Conservation (phyloP, 1,140 invertebrate genomes). For the Lordiphosa mommai region DNA sequence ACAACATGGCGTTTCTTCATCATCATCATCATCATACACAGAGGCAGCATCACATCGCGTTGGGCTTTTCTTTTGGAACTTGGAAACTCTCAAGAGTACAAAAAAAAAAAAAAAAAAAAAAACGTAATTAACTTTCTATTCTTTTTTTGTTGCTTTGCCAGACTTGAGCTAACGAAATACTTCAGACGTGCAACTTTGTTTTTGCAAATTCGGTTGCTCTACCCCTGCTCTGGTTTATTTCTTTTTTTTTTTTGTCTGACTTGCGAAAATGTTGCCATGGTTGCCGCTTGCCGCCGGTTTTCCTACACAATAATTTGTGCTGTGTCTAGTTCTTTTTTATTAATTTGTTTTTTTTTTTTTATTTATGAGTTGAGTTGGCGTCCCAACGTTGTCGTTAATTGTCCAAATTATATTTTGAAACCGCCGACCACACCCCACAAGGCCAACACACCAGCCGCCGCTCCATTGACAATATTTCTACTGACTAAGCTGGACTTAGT, state of each 20-base stretch:
- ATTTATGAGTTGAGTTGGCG: conserved; percentile 52
- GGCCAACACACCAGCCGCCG: conserved; percentile 2
- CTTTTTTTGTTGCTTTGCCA: conserved; percentile 14
- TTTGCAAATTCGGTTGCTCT: conserved; percentile 14
- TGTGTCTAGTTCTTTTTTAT: conserved; percentile 31
- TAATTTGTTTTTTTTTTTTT: conserved; percentile 40
- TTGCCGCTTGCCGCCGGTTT: conserved; percentile 58
- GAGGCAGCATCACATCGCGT: conserved; percentile 38
- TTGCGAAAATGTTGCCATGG: conserved; percentile 59
- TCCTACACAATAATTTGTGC: conserved; percentile 61
- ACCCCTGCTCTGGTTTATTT: conserved; percentile 34
- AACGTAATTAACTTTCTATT: conserved; percentile 69
- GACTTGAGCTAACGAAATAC: neutral
- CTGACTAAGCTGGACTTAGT: conserved; percentile 38
- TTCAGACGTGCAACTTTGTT: conserved; percentile 35
- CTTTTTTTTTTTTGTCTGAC: conserved; percentile 24
- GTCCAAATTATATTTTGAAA: conserved; percentile 49
- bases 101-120: conserved; percentile 28
- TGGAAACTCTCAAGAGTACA: conserved; percentile 38
- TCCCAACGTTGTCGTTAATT: conserved; percentile 42
- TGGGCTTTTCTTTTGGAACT: conserved; percentile 52
- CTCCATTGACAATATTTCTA: conserved; percentile 43
- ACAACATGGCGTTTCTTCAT: conserved; percentile 26
- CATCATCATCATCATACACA: conserved; percentile 1
- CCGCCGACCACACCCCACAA: conserved; percentile 18